Conservation (phyloP, 2,888 invertebrate genomes). For the Drosophila nr. perissopoda region DNA sequence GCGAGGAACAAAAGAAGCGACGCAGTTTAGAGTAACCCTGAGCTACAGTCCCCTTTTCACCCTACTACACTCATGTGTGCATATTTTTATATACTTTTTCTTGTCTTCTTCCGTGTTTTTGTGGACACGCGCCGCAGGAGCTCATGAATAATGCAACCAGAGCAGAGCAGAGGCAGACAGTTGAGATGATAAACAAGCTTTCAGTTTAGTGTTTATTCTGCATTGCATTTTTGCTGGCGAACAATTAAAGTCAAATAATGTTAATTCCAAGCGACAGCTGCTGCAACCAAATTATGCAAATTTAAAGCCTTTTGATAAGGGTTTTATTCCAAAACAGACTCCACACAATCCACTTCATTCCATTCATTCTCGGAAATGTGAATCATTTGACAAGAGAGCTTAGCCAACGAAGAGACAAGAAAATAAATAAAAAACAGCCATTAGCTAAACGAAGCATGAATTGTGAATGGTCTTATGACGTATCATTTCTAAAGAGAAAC, state of each 20-base stretch:
- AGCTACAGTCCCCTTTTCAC: too few species aligned
- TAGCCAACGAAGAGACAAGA: constrained; percentile 22
- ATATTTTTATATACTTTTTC: constrained; percentile 14
- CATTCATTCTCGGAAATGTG: constrained; percentile 21
- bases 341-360: not conserved
- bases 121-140: constrained; percentile 58
- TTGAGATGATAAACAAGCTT: constrained; percentile 59
- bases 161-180: constrained; percentile 16
- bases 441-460: constrained; percentile 25
- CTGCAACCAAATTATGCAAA: constrained; percentile 68
- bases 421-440: constrained; percentile 2
- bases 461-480: constrained; percentile 18
- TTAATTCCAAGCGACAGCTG: constrained; percentile 62
- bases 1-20: constrained; percentile 29
- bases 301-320: constrained; percentile 48
- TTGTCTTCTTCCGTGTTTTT: not conserved
- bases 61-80: constrained; percentile 19
- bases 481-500: not conserved
- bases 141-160: constrained; percentile 73
- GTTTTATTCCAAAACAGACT: constrained; percentile 16
- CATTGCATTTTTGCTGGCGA: constrained; percentile 20
- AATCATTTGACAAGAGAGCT: constrained; percentile 11
- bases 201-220: constrained; percentile 15
- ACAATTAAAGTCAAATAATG: constrained; percentile 65
- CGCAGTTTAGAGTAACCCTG: constrained; percentile 35